Conservation (phyloP, 2,888 invertebrate species). For the Lasius fuliginosus region DNA sequence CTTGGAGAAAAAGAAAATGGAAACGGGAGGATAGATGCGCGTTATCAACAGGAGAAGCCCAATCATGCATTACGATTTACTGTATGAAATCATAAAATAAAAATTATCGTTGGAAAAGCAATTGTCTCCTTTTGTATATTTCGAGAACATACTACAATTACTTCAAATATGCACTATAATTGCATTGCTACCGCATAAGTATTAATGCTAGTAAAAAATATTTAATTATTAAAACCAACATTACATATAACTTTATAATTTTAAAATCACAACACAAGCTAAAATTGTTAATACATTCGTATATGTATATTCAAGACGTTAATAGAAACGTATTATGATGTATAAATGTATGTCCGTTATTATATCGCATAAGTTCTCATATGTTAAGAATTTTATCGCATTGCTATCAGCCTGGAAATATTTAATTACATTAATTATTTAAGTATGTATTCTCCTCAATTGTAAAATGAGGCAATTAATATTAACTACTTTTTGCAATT, state of each 20-base stretch:
- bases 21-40: not conserved
- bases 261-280: conserved; percentile 26
- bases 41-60: not conserved
- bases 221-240: conserved; percentile 7
- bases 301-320: conserved; percentile 19
- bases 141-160: not conserved
- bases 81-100: not conserved
- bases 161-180: not conserved
- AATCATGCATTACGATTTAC: not conserved
- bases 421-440: conserved; percentile 60
- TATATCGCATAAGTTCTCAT: conserved; percentile 36
- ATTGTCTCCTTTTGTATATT: not conserved
- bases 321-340: conserved; percentile 23
- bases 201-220: conserved; percentile 1
- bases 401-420: conserved; percentile 55
- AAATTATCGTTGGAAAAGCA: not conserved
- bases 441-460: conserved; percentile 65
- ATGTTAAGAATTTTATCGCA: conserved; percentile 11
- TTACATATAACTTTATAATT: conserved; percentile 22
- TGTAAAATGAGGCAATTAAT: conserved; percentile 65
- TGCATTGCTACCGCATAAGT: not conserved
- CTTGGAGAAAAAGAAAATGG: not conserved
- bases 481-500: conserved; percentile 67
- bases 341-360: conserved; percentile 41
- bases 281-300: conserved; percentile 27